Evolutionary conservation across 2,888 invertebrate species (phyloP).

Genomic region (Koerneria pararmatus): DNA sequence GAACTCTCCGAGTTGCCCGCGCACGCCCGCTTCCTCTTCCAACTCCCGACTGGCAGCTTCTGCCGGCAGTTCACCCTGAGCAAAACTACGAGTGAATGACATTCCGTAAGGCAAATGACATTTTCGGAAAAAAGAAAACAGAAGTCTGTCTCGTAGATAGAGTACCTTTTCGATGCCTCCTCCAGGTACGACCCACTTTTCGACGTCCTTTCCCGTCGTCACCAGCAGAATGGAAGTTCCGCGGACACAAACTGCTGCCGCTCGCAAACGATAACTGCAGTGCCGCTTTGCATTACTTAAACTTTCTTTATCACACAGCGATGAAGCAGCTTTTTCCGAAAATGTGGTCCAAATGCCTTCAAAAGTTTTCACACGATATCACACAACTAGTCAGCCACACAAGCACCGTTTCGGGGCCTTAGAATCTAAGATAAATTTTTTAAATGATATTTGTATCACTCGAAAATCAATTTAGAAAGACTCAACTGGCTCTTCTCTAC

Average conservation of each 20-base stretch:
- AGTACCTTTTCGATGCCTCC: not conserved
- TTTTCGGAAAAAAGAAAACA: not conserved
- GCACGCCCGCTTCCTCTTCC: slow-evolving; percentile 90
- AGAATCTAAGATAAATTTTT: too few relatives aligned
- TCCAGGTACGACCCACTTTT: slow-evolving; percentile 83
- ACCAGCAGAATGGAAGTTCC: slow-evolving; percentile 42
- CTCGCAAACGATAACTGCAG: slow-evolving; percentile 32
- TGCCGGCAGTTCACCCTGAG: slow-evolving; percentile 81
- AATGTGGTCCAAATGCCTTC: too few relatives aligned
- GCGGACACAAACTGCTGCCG: slow-evolving; percentile 19
- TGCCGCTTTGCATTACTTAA: too few relatives aligned
- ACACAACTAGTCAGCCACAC: too few relatives aligned
- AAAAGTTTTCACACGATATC: too few relatives aligned
- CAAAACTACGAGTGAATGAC: slow-evolving; percentile 79
- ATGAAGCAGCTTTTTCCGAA: too few relatives aligned
- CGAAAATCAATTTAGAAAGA: not conserved
- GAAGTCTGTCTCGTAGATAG: not conserved
- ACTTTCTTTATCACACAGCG: too few relatives aligned
- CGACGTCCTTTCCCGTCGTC: slow-evolving; percentile 43
- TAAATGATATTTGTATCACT: not conserved
- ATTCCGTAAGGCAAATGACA: not conserved
- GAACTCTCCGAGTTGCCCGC: slow-evolving; percentile 81
- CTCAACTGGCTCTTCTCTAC: not conserved
- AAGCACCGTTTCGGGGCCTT: too few relatives aligned
- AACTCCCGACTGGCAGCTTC: slow-evolving; percentile 89